phyloP scores from a whole-genome alignment of 2,888 invertebrate species.

The Ceratothoa steindachneri region DNA sequence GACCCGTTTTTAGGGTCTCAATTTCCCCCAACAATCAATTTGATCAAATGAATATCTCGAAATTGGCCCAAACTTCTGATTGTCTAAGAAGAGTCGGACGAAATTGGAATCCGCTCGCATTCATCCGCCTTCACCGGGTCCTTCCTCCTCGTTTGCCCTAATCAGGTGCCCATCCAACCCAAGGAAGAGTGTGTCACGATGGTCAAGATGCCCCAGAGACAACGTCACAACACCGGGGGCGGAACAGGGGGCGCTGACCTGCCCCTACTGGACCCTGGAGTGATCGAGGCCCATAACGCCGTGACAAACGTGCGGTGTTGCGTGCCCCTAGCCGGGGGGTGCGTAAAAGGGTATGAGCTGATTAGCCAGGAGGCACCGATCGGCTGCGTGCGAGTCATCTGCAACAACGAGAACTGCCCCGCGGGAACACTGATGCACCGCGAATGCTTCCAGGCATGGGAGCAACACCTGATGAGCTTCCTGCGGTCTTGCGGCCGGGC shows the following conservation, averaged over 20 bases:
- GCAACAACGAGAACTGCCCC: constrained; percentile 89
- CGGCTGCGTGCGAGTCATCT: constrained; percentile 61
- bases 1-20: too few relatives aligned
- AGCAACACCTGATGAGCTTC: constrained; percentile 79
- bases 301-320: constrained; percentile 43
- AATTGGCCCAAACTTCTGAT: neutral
- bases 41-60: neutral
- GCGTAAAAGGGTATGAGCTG: constrained; percentile 39
- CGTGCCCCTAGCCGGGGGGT: constrained; percentile 39
- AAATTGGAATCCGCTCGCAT: too few relatives aligned
- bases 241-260: constrained; percentile 45
- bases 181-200: constrained; percentile 11
- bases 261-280: constrained; percentile 45
- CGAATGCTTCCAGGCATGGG: constrained; percentile 92
- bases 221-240: constrained; percentile 46
- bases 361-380: constrained; percentile 39
- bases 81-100: too few relatives aligned
- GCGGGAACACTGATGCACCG: constrained; percentile 91
- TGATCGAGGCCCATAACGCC: constrained; percentile 46
- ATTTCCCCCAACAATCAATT: too few relatives aligned
- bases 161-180: too few relatives aligned
- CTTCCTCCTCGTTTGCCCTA: too few relatives aligned
- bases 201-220: constrained; percentile 47
- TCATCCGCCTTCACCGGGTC: too few relatives aligned
- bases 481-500: constrained; percentile 86